Conservation (phyloP, 2,113 vertebrate species). For the Chamaea fasciata region DNA sequence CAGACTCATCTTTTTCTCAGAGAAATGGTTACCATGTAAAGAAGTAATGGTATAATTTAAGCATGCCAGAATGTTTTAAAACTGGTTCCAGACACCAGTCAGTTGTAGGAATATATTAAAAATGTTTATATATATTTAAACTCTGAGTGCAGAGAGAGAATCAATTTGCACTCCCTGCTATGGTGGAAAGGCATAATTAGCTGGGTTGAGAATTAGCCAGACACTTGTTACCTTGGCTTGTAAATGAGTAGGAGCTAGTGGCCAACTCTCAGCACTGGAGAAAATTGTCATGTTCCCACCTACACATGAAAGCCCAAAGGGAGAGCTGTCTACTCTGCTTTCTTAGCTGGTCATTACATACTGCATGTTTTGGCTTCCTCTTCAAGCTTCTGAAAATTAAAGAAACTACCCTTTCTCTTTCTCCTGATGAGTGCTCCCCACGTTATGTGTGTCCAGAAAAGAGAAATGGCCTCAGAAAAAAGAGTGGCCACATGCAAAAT, state of each 20-base stretch:
- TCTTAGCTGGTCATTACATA: neutral
- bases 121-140: slow-evolving; percentile 1
- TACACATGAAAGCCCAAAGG: rapidly evolving
- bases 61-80: neutral
- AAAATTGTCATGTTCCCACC: neutral
- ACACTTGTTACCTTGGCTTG: neutral
- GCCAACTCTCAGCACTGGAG: neutral
- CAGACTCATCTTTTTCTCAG: neutral
- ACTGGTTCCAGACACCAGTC: neutral
- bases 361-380: neutral
- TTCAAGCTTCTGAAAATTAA: neutral
- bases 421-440: neutral
- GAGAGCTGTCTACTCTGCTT: neutral
- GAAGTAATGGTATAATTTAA: neutral
- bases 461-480: neutral
- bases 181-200: neutral
- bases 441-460: neutral
- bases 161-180: neutral
- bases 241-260: neutral
- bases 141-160: neutral
- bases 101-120: neutral
- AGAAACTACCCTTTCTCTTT: neutral
- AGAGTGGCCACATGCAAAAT: neutral
- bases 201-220: neutral
- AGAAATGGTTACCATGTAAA: neutral